Percentiles rank a stretch among this genome's conserved stretches.
phyloP scores from a whole-genome alignment of 2,797 vertebrate genomes.

The Chloroceryle amazona region DNA sequence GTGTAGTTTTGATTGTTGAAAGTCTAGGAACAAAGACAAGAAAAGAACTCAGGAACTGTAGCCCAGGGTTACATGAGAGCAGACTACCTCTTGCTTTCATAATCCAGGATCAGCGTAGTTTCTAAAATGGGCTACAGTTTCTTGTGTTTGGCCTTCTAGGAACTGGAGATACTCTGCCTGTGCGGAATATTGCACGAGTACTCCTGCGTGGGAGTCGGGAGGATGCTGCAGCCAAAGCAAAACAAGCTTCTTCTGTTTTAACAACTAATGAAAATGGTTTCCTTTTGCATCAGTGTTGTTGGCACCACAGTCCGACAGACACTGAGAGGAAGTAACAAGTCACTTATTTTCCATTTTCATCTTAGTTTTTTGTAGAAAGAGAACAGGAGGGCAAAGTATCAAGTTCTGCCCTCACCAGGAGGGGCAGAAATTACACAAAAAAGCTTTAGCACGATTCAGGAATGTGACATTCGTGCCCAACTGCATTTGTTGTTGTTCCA shows the following conservation, averaged over 20 bases:
- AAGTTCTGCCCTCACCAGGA: not conserved
- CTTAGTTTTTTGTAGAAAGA: not conserved
- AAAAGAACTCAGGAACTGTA: not conserved
- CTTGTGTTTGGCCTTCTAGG: constrained; percentile 61
- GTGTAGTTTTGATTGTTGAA: not conserved
- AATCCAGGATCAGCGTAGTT: not conserved
- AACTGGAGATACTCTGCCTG: not conserved
- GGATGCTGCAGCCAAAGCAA: constrained; percentile 49
- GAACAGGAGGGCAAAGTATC: not conserved
- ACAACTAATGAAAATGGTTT: constrained; percentile 63
- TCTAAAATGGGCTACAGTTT: constrained; percentile 15
- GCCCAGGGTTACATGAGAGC: not conserved
- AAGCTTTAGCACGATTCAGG: not conserved
- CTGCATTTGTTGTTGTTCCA: not conserved
- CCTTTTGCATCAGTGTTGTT: constrained; percentile 59
- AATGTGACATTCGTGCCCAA: not conserved
- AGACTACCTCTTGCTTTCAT: not conserved
- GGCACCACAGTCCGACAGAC: constrained; percentile 11
- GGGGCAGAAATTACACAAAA: not conserved
- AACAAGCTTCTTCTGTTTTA: constrained; percentile 58
- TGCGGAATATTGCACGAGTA: constrained; percentile 36
- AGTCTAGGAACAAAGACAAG: not conserved
- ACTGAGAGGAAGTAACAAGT: not conserved
- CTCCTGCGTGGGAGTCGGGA: constrained; percentile 57
- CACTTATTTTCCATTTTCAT: not conserved